Evolutionary conservation across 2,113 vertebrate species (phyloP), one percentile per base, ranked within the genome.

Genomic region (Hyperoodon ampullatus): DNA sequence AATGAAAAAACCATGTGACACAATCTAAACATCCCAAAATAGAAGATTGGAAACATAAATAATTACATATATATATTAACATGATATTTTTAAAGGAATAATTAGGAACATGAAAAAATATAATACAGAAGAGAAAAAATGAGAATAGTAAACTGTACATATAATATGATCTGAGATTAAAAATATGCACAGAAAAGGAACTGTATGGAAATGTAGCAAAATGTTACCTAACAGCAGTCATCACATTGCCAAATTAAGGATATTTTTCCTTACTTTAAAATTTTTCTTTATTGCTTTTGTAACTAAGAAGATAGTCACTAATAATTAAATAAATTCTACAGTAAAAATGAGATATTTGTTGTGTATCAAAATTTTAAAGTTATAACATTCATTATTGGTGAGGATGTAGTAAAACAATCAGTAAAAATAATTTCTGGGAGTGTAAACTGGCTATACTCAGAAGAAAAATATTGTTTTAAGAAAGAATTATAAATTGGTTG

Each of bases 261-360:
- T 87, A 58, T 66, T 93, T 74, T 50, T 58, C 4, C 9, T 80
- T 88, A 35, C 12, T 72, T 84, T 47, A 68, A 65, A 47, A 50
- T 83, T 93, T 96, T 95, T 92, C 35, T 91, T 77, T 88, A 83
- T 87, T 95, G 18, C 30, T 75, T 92, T 92, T 95, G 19, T 94
- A 78, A 77, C 58, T 95, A 93, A 28, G 66, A 86, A 94, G 42
- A 61, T 77, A 82, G 50, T 93, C 15, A 82, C 42, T 86, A 82
- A 47, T 80, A 90, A 35, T 71, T 30, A 93, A 55, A 28, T 80
- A 94, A 70, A 77, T 94, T 30, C 65, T 86, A 61, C 26, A 82
- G 71, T 65, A 42, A 96, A 93, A 91, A 89, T 23, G 35, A 89
- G 61, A 58, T 92, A 61, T 47, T 81, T 81, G 3, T 91, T 97